A percentile compares a stretch with the other conserved stretches of the same genome.
These are phyloP conservation scores for Athrips mouffetella DNA, from an alignment of 2,888 invertebrate species.

Conservation along the genomic window DNA sequence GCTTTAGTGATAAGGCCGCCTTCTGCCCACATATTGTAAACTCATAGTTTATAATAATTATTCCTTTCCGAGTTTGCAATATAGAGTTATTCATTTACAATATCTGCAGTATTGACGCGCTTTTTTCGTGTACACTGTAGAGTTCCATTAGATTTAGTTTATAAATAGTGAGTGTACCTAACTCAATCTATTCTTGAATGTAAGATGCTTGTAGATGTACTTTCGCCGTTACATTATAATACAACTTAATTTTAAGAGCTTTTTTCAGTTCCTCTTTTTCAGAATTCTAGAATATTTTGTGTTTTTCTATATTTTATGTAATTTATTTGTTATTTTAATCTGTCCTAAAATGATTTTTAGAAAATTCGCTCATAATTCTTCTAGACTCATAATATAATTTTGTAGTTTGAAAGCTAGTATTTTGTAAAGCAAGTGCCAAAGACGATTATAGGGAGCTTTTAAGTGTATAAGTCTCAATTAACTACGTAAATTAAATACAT, in stretches of 20 bases:
- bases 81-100: not conserved
- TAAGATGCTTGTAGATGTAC: no score
- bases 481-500: constrained; percentile 32
- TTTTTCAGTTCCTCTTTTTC: no score
- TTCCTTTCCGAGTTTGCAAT: not conserved
- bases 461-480: constrained; percentile 47
- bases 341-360: not conserved
- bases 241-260: no score
- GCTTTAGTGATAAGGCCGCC: no score
- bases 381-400: not conserved
- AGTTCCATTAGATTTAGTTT: no score
- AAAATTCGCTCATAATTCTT: not conserved
- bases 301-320: no score
- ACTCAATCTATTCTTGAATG: no score
- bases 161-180: no score
- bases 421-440: constrained; percentile 59
- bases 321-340: no score
- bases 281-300: no score
- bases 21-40: no score
- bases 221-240: no score
- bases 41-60: not conserved
- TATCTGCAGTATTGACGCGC: not conserved
- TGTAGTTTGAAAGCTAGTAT: constrained; percentile 1
- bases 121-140: not conserved
- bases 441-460: constrained; percentile 67